phyloP scores from a whole-genome alignment of 2,888 invertebrate genomes.

The Leucophora obtusa region DNA sequence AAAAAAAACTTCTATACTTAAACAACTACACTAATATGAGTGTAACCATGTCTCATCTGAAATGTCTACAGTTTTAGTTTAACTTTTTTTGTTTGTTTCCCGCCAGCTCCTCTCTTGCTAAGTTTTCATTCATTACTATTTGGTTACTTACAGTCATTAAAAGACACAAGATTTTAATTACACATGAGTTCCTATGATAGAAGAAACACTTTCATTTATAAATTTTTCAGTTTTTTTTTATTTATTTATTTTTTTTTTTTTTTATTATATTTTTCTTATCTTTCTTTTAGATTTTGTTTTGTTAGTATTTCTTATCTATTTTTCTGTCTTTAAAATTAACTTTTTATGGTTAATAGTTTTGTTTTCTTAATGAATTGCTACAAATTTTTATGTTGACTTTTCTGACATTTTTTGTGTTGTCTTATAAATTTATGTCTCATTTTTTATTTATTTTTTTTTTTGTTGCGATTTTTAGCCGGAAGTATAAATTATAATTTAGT shows the following conservation, averaged over 20 bases:
- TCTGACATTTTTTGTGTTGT: not conserved
- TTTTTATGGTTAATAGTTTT: not conserved
- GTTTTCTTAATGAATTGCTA: not conserved
- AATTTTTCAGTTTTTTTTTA: not conserved
- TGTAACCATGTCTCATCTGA: not conserved
- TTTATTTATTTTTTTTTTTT: no score
- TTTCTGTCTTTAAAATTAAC: not conserved
- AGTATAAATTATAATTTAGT: slow-evolving; percentile 37
- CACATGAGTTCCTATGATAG: not conserved
- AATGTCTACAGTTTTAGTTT: slow-evolving; percentile 14
- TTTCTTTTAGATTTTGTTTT: not conserved
- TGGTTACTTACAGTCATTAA: slow-evolving; percentile 11
- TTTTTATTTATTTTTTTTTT: not conserved
- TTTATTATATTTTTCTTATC: not conserved
- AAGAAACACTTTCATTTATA: not conserved
- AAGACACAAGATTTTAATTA: not conserved
- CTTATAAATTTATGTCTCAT: not conserved
- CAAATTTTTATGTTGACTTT: not conserved
- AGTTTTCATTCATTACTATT: not conserved
- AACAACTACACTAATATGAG: not conserved
- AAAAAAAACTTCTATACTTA: not conserved
- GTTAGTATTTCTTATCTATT: not conserved
- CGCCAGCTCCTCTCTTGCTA: not conserved
- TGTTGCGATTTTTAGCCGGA: slow-evolving; percentile 36
- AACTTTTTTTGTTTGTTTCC: not conserved